phyloP scores from a whole-genome alignment of 2,797 vertebrate species.

The Setipinna tenuifilis region DNA sequence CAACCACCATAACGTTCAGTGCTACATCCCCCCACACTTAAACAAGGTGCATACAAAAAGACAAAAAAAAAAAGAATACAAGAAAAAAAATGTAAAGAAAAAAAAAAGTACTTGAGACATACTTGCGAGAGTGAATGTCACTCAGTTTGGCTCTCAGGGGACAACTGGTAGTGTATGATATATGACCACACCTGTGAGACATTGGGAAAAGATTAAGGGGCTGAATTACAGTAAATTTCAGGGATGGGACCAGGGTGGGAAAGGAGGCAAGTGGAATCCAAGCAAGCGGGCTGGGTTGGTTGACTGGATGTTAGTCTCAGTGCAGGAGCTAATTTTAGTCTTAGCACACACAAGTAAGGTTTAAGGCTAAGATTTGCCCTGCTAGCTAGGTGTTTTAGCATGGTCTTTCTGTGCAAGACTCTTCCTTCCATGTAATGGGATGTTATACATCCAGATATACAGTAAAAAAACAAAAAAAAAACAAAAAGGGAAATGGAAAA shows the following conservation, averaged over 20 bases:
- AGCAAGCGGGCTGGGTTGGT: not conserved
- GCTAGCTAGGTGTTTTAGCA: not conserved
- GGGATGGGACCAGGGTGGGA: not conserved
- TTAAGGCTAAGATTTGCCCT: conserved; percentile 3
- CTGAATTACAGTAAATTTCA: not conserved
- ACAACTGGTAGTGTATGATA: conserved; percentile 60
- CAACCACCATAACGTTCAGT: not conserved
- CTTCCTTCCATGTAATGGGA: not conserved
- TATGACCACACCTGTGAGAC: not conserved
- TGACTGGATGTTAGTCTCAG: conserved; percentile 4
- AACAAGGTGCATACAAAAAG: conserved; percentile 26
- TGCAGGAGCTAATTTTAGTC: conserved; percentile 2
- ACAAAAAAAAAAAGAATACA: not conserved
- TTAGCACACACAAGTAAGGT: conserved; percentile 10
- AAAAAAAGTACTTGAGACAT: conserved; percentile 50
- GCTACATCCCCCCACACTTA: conserved; percentile 20
- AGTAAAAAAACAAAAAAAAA: not conserved
- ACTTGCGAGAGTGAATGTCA: conserved; percentile 78
- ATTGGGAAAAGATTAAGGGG: not conserved
- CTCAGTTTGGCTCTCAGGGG: conserved; percentile 80
- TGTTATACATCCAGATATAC: conserved; percentile 1
- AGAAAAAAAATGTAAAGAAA: not conserved
- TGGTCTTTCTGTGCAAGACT: not conserved
- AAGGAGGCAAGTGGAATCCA: not conserved
- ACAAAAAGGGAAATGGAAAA: not conserved